Evolutionary conservation across 2,113 vertebrate species (phyloP), one percentile per base, ranked within the genome.

Genomic region (Tringa solitaria): DNA sequence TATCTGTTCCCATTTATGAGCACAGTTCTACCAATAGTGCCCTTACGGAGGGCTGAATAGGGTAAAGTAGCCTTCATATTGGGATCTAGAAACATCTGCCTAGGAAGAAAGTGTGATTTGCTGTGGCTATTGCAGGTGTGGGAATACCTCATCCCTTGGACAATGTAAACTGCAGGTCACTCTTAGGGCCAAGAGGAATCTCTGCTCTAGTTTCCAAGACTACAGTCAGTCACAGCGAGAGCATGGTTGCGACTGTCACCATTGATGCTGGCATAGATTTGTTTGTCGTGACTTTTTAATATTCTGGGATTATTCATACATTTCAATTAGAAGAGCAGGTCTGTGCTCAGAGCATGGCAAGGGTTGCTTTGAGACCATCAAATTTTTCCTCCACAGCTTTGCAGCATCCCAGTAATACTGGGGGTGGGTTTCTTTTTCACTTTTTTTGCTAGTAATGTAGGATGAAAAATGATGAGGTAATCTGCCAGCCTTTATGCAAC

Each of bases 401-500:
- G 24, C 27, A 75, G 48, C 79, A 81, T 68, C 43, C 45, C 54
- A 84, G 83, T 75, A 81, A 87, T 60, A 28, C 56, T 30, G 93
- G 60, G 16, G 35, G 88, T 88, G 76, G 72, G 85, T 43, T 93
- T 83, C 64, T 95, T 93, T 77, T 70, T 74, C 37, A 19, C 16
- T 53, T 53, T 53, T 53, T 53, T 53, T 53, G 14, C 76, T 90
- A 60, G 32, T 43, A 87, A 88, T 32, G 96, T 90, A 92, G 95
- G 90, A 89, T 84, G 93, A 74, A 90, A 94, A 90, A 43, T 0
- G 64, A 93, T 95, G 92, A 96, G 72, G 64, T 97, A 94, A 95
- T 92, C 94, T 90, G 24, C 72, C 83, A 93, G 92, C 83, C 76
- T 94, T 96, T 90, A 94, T 96, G 92, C 95, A 96, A 96, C 83